Base-by-base conservation (phyloP, 2,113 vertebrate genomes). In the Anguilla rostrata region DNA sequence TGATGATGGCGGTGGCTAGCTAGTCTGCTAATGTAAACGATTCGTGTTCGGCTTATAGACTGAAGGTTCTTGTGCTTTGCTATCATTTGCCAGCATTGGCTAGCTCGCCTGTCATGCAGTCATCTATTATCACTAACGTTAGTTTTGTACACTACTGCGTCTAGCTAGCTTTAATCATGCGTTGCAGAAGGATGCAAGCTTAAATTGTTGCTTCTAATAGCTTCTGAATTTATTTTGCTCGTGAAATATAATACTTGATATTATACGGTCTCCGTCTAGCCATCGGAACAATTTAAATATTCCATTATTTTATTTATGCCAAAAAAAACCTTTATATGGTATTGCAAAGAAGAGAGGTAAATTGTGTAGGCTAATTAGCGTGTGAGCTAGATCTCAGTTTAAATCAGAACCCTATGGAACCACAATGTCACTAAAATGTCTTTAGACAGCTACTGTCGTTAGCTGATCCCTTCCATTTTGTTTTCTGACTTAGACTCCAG, bases 1-100 rank as follows among this genome's bases (percentile, higher is more conserved):
- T 60, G 84, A 81, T 86, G 85, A 81, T 81, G 85, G 78, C 53
- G 84, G 71, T 78, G 49, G 84, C 29, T 29, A 79, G 78, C 78
- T 79, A 79, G 15, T 6, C 34, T 14, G 34, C 26, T 78, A 78
- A 29, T 7, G 29, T 11, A 78, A 78, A 78, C 29, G 71, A 26
- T 34, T 34, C 29, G 22, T 29, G 9, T 78, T 78, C 29, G 71
- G 26, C 26, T 84, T 1, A 34, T 34, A 34, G 34, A 34, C 34
- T 34, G 34, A 34, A 34, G 34, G 34, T 34, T 34, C 56, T 43
- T 39, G 34, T 3, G 43, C 43, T 8, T 46, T 46, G 43, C 43
- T 4, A 46, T 6, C 43, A 46, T 46, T 46, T 46, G 43, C 43
- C 43, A 2, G 43, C 43, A 46, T 8, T 46, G 43, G 43, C 43